These are phyloP conservation scores for Paramisgurnus dabryanus DNA, from an alignment of 2,113 vertebrate genomes.

Conservation along the genomic window DNA sequence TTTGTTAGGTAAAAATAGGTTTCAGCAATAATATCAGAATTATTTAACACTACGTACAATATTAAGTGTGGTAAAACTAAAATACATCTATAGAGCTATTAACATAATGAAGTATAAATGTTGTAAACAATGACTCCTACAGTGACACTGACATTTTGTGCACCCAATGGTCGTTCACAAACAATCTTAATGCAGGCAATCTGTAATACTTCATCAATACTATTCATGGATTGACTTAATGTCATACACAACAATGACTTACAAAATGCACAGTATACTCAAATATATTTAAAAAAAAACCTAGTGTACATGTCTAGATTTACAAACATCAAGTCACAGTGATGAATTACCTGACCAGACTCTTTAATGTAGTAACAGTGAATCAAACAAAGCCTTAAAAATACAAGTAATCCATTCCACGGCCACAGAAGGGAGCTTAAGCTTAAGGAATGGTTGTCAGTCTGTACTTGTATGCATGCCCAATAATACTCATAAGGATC, in stretches of 20 bases:
- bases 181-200: not conserved
- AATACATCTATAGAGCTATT: conserved; percentile 4
- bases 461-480: not conserved
- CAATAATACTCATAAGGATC: conserved; percentile 13
- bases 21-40: not conserved
- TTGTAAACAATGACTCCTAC: conserved; percentile 20
- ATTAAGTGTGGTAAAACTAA: not conserved
- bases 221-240: conserved; percentile 11
- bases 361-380: not conserved
- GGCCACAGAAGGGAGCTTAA: not conserved
- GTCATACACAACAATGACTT: not conserved
- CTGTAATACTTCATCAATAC: conserved; percentile 28
- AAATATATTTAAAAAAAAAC: not conserved
- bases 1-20: not conserved
- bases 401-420: not conserved
- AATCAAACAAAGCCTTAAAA: not conserved
- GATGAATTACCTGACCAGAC: conserved; percentile 5
- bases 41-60: not conserved
- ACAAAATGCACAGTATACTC: not conserved
- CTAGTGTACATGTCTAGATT: not conserved
- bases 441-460: not conserved
- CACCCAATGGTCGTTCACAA: not conserved
- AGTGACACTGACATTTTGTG: not conserved
- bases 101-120: conserved; percentile 17
- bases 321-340: conserved; percentile 27